Evolutionary conservation across 2,113 vertebrate species (phyloP).

Genomic region (Syngnathus typhle): DNA sequence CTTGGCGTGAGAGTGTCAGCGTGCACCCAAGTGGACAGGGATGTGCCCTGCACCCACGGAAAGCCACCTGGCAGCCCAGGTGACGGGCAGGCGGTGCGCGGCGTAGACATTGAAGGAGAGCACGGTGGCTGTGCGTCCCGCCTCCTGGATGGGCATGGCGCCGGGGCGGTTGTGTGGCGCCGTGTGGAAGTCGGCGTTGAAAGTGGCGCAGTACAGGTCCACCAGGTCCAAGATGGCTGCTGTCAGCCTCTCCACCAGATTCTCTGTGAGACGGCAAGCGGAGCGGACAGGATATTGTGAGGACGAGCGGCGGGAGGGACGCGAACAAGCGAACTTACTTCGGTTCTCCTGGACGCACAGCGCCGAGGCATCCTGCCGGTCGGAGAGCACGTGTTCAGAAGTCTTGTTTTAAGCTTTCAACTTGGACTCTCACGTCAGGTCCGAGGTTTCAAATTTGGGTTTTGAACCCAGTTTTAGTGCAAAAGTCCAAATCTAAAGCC

Average conservation of each 20-base stretch:
- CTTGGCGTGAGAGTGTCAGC: too few relatives aligned
- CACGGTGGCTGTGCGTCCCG: slow-evolving; percentile 74
- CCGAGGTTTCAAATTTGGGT: too few relatives aligned
- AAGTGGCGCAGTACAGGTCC: slow-evolving; percentile 90
- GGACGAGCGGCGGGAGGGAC: background rate
- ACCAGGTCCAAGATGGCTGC: slow-evolving; percentile 89
- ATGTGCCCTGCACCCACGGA: background rate
- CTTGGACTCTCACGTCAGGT: too few relatives aligned
- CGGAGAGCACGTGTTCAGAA: background rate
- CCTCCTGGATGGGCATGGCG: slow-evolving; percentile 74
- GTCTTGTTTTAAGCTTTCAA: too few relatives aligned
- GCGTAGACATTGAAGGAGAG: slow-evolving; percentile 86
- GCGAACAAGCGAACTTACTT: slow-evolving; percentile 56
- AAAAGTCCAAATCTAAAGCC: too few relatives aligned
- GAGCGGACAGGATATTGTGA: background rate
- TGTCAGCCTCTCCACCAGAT: slow-evolving; percentile 85
- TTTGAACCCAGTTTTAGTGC: too few relatives aligned
- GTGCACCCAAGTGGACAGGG: background rate
- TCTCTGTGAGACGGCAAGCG: slow-evolving; percentile 62
- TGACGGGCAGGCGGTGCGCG: slow-evolving; percentile 90
- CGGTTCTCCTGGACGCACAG: slow-evolving; percentile 82
- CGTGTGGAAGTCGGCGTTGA: slow-evolving; percentile 92
- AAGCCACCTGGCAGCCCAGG: slow-evolving; percentile 86
- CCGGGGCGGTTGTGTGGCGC: slow-evolving; percentile 62
- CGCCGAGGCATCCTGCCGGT: slow-evolving; percentile 79